A percentile compares a stretch with the other conserved stretches of the same genome.
Evolutionary conservation across 2,888 invertebrate species (phyloP).

Genomic region (Drosophila infuscata): DNA sequence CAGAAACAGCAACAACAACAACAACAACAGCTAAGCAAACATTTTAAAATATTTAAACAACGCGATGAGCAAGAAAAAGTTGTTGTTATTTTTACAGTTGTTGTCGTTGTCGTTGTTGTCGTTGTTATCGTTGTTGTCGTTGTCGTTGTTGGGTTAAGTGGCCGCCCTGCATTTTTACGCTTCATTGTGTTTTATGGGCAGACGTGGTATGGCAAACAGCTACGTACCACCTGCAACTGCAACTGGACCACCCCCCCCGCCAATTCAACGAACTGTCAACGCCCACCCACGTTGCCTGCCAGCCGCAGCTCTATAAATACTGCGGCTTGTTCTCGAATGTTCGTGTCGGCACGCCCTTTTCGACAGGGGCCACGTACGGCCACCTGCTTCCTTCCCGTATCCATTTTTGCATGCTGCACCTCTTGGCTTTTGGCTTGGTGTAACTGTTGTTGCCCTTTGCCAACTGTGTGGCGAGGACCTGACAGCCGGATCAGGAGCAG

Average conservation of each 20-base stretch:
- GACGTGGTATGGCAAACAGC: slow-evolving; percentile 36
- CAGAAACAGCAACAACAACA: slow-evolving; percentile 12
- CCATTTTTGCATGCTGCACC: slow-evolving; percentile 17
- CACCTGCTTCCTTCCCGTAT: slow-evolving; percentile 2
- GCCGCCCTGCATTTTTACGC: slow-evolving; percentile 74
- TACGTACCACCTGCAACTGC: background rate
- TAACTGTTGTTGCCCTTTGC: slow-evolving; percentile 38
- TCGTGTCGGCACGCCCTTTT: slow-evolving; percentile 67
- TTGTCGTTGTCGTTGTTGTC: slow-evolving; percentile 27
- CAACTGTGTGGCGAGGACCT: slow-evolving; percentile 24
- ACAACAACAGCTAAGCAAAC: slow-evolving; percentile 71
- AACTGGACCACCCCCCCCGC: background rate
- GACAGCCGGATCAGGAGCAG: slow-evolving; percentile 53
- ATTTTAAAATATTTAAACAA: slow-evolving; percentile 78
- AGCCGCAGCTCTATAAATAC: slow-evolving; percentile 74
- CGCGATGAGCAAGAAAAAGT: slow-evolving; percentile 51
- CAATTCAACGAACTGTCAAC: slow-evolving; percentile 5
- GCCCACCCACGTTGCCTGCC: slow-evolving; percentile 43
- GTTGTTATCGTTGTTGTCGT: slow-evolving; percentile 14
- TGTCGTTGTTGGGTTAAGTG: slow-evolving; percentile 69
- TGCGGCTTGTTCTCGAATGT: slow-evolving; percentile 76
- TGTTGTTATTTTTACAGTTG: slow-evolving; percentile 43
- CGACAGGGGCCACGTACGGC: slow-evolving; percentile 22
- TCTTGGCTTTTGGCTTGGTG: slow-evolving; percentile 17
- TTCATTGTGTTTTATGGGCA: slow-evolving; percentile 79